Base-by-base conservation (phyloP, 1,140 invertebrate genomes). In the Leucophenga varia region DNA sequence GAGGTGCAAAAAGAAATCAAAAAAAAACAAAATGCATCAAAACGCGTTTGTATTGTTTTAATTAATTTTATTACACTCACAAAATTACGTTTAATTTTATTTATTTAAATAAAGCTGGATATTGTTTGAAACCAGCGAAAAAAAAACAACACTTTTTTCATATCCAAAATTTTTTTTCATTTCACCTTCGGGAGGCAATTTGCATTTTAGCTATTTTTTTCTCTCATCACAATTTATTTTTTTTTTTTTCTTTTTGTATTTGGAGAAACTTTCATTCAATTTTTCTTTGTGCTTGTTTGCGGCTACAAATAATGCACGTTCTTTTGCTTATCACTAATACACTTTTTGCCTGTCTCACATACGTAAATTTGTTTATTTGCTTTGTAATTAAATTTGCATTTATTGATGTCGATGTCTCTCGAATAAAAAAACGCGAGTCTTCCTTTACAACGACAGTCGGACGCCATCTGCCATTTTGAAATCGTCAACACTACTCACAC, bases 161-260 rank as follows among this genome's bases (percentile, higher is more conserved):
- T 35, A 7, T 35, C 16, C 16, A 4, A 16, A 16, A 12, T 5
- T 13, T 35, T 12, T 35, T 13, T 34, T 34, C 32, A 37, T 37
- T 37, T 37, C 35, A 37, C 35, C 35, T 37, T 37, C 35, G 35
- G 36, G 40, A 40, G 39, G 48, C 47, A 54, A 50, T 61, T 59
- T 45, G 19, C 39, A 47, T 65, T 52, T 59, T 46, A 61, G 63
- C 37, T 53, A 55, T 46, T 56, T 25, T 56, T 30, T 21, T 21
- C 25, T 49, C 41, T 30, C 49, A 53, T 49, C 30, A 59, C 40
- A 49, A 49, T 52, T 19, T 17, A 35, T 19, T 38, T 14, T 4
- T 40, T 10, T 47, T 42, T 43, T 57, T 38, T 47, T 46, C 53
- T 55, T 50, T 57, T 56, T 37, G 55, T 51, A 55, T n/a, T n/a